Conservation (phyloP, 2,113 vertebrate genomes). For the Microcebus tavaratra region DNA sequence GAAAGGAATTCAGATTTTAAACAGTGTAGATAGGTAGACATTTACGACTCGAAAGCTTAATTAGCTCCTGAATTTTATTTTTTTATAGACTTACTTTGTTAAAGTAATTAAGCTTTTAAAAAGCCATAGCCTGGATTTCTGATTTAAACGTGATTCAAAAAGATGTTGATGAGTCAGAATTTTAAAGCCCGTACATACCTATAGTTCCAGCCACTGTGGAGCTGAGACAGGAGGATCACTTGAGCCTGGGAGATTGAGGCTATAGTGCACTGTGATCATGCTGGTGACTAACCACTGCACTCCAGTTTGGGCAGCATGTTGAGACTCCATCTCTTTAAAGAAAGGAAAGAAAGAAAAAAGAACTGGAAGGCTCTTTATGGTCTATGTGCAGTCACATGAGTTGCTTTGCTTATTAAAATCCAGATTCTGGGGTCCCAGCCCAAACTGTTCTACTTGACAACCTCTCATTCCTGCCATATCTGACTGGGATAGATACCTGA, state of each 20-base stretch:
- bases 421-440: background rate
- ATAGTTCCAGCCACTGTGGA: background rate
- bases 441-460: background rate
- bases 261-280: background rate
- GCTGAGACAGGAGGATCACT: background rate
- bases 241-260: background rate
- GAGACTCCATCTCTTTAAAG: background rate
- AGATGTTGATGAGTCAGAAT: conserved; percentile 22
- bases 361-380: background rate
- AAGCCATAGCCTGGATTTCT: conserved; percentile 34
- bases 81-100: background rate
- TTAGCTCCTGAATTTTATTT: conserved; percentile 3
- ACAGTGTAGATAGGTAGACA: background rate
- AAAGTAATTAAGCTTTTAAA: conserved; percentile 47
- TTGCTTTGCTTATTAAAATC: conserved; percentile 32
- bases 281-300: background rate
- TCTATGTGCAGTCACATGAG: background rate
- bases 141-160: background rate
- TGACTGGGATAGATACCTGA: background rate
- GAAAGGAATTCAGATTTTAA: conserved; percentile 51
- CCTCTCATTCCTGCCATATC: background rate
- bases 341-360: background rate
- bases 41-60: background rate
- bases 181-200: background rate
- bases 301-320: background rate